A percentile compares a stretch with the other conserved stretches of the same genome.
Evolutionary conservation across 2,113 vertebrate genomes (phyloP).

Genomic region (Lepus americanus): DNA sequence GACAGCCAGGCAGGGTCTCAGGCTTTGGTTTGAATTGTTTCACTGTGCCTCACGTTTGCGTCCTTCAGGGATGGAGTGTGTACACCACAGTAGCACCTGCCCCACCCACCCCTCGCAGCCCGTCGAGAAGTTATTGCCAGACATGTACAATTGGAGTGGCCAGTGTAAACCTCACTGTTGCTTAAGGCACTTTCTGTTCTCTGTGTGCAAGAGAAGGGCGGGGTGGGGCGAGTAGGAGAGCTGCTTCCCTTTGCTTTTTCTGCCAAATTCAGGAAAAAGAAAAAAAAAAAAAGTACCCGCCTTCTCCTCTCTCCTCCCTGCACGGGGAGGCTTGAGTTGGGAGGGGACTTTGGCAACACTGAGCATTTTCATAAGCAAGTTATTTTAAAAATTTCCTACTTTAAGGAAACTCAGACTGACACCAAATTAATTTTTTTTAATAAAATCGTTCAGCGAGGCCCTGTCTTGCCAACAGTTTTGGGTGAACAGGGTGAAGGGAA

Average conservation of each 20-base stretch:
- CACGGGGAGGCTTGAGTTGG: constrained; percentile 59
- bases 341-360: constrained; percentile 70
- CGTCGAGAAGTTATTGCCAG: background rate
- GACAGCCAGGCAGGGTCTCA: background rate
- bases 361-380: constrained; percentile 70
- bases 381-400: constrained; percentile 71
- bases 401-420: constrained; percentile 61
- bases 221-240: constrained; percentile 47
- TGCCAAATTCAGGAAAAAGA: constrained; percentile 58
- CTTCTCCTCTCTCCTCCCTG: constrained; percentile 63
- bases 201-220: constrained; percentile 57
- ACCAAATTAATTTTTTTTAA: constrained; percentile 2
- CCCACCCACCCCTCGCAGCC: background rate
- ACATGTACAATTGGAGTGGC: background rate
- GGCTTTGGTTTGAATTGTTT: constrained; percentile 40
- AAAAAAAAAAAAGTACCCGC: constrained; percentile 58
- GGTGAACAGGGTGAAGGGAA: background rate
- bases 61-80: constrained; percentile 36
- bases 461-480: background rate
- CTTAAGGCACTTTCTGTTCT: constrained; percentile 73
- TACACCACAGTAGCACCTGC: background rate
- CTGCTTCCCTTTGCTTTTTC: constrained; percentile 68
- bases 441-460: background rate
- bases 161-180: constrained; percentile 7
- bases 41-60: constrained; percentile 57